Conservation (phyloP, 2,888 invertebrate genomes). For the Noctua pronuba region DNA sequence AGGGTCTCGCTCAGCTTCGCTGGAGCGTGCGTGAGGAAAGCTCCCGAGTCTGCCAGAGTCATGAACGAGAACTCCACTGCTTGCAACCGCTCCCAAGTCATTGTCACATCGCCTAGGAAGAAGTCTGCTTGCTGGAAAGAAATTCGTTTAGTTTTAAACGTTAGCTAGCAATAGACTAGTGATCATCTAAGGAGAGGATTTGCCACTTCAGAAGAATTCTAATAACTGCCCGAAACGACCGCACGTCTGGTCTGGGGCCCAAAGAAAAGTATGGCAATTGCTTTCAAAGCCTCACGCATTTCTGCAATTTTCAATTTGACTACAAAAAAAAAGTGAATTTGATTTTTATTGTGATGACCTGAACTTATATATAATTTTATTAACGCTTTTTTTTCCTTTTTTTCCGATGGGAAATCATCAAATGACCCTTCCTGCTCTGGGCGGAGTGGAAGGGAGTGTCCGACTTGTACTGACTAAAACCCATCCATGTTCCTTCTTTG, state of each 20-base stretch:
- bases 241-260: neutral
- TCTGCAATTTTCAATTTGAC: neutral
- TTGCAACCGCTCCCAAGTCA: slow-evolving; percentile 93
- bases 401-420: too few species aligned
- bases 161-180: neutral
- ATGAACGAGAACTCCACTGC: slow-evolving; percentile 94
- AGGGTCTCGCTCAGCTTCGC: slow-evolving; percentile 93
- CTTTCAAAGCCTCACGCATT: neutral
- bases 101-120: slow-evolving; percentile 93
- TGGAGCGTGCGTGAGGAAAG: slow-evolving; percentile 94
- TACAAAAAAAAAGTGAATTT: too few species aligned
- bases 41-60: slow-evolving; percentile 94
- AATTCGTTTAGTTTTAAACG: neutral
- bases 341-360: too few species aligned
- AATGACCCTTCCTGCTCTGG: too few species aligned
- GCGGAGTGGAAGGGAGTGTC: too few species aligned
- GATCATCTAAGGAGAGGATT: neutral
- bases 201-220: neutral
- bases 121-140: slow-evolving; percentile 92
- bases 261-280: neutral
- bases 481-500: too few species aligned
- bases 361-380: too few species aligned
- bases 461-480: too few species aligned
- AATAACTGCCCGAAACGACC: too few species aligned
- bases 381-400: too few species aligned